These are phyloP conservation scores for Limnephilus lunatus DNA, from an alignment of 2,888 invertebrate genomes.

Conservation along the genomic window DNA sequence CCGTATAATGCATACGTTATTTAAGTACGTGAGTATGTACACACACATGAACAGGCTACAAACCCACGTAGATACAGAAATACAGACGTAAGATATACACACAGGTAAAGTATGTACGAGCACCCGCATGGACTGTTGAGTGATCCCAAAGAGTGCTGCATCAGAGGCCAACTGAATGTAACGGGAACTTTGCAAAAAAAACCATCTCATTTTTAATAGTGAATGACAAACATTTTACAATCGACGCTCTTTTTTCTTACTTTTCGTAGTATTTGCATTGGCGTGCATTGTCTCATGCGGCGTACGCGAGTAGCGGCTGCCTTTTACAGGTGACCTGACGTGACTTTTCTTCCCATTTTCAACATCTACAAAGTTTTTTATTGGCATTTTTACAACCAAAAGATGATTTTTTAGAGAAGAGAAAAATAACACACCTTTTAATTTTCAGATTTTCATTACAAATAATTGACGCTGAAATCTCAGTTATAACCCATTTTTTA, in stretches of 20 bases:
- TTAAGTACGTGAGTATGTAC: neutral
- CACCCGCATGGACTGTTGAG: neutral
- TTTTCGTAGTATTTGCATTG: conserved; percentile 12
- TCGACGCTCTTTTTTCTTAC: conserved; percentile 8
- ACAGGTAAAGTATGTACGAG: neutral
- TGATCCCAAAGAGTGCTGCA: neutral
- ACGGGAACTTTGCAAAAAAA: conserved; percentile 28
- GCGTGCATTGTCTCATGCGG: neutral
- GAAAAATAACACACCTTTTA: no score
- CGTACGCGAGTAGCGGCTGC: neutral
- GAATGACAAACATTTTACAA: neutral
- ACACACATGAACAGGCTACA: neutral
- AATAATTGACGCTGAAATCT: no score
- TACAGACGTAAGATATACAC: neutral
- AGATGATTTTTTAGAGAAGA: no score
- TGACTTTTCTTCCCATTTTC: neutral
- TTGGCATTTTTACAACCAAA: no score
- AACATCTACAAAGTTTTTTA: neutral
- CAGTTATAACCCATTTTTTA: neutral
- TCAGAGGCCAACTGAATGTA: neutral
- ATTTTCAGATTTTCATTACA: no score
- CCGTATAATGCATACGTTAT: neutral
- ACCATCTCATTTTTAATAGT: neutral
- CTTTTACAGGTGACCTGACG: neutral
- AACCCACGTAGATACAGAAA: neutral